Evolutionary conservation across 1,140 invertebrate species (phyloP).

Genomic region (Drosophila nigromelanica): DNA sequence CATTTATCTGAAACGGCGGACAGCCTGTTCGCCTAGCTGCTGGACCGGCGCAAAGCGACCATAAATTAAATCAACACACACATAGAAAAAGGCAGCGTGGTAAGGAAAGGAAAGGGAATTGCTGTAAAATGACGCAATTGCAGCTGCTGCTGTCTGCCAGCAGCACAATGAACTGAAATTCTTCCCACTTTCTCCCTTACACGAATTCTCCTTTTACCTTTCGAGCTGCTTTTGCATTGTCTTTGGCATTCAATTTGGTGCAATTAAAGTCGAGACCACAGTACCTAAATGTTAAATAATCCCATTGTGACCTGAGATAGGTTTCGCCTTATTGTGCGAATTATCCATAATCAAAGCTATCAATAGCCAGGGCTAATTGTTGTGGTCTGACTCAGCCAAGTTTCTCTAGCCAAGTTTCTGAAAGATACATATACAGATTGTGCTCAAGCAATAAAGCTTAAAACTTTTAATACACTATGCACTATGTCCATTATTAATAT

Average conservation of each 20-base stretch:
- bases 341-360: conserved; percentile 8
- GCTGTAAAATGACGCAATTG: conserved; percentile 50
- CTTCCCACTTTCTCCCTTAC: conserved; percentile 24
- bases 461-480: conserved; percentile 39
- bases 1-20: conserved; percentile 73
- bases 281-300: conserved; percentile 41
- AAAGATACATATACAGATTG: neutral
- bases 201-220: conserved; percentile 23
- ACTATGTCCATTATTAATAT: conserved; percentile 45
- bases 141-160: conserved; percentile 43
- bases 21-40: conserved; percentile 25
- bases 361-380: conserved; percentile 38
- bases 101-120: neutral
- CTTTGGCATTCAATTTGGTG: conserved; percentile 60
- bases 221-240: conserved; percentile 30
- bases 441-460: conserved; percentile 37
- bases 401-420: neutral
- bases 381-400: neutral
- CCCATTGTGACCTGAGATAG: conserved; percentile 4
- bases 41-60: conserved; percentile 50
- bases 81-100: conserved; percentile 2
- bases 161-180: conserved; percentile 51
- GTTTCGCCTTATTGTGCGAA: neutral
- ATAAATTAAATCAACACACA: conserved; percentile 76
- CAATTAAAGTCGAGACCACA: conserved; percentile 53